Percentiles rank a stretch among this genome's conserved stretches.
Conservation (phyloP, 2,888 invertebrate species). For the Morpho achilles region DNA sequence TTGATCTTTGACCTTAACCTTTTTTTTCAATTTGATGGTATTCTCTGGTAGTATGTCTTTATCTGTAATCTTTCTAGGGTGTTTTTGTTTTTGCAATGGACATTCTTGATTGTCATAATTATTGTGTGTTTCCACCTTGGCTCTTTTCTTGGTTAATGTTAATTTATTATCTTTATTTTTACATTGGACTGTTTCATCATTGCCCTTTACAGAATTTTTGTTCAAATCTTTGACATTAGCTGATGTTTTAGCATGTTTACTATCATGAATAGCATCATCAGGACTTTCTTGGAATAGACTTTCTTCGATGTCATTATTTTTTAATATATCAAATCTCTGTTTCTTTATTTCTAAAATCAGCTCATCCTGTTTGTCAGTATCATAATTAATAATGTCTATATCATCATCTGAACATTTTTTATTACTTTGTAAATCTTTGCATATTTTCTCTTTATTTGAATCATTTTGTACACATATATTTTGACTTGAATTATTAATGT, state of each 20-base stretch:
- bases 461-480: constrained; percentile 16
- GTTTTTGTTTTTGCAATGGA: too few species aligned
- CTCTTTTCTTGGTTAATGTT: too few species aligned
- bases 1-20: constrained; percentile 13
- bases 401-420: constrained; percentile 23
- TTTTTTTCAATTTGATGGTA: background rate
- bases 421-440: constrained; percentile 2
- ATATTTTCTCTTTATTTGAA: constrained; percentile 11
- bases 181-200: too few species aligned
- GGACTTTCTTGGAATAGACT: constrained; percentile 23
- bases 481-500: constrained; percentile 19
- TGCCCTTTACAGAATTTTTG: background rate
- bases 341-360: constrained; percentile 49
- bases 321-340: constrained; percentile 45
- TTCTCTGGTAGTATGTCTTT: too few species aligned
- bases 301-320: constrained; percentile 35
- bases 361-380: constrained; percentile 48
- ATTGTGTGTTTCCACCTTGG: background rate
- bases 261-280: background rate
- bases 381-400: constrained; percentile 33
- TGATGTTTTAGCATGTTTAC: too few species aligned
- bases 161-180: too few species aligned
- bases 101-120: background rate
- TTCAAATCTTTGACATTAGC: background rate
- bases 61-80: too few species aligned